Evolutionary conservation across 2,888 invertebrate genomes (phyloP), one percentile per base, ranked within the genome.

Genomic region (Tenthredo distinguenda): DNA sequence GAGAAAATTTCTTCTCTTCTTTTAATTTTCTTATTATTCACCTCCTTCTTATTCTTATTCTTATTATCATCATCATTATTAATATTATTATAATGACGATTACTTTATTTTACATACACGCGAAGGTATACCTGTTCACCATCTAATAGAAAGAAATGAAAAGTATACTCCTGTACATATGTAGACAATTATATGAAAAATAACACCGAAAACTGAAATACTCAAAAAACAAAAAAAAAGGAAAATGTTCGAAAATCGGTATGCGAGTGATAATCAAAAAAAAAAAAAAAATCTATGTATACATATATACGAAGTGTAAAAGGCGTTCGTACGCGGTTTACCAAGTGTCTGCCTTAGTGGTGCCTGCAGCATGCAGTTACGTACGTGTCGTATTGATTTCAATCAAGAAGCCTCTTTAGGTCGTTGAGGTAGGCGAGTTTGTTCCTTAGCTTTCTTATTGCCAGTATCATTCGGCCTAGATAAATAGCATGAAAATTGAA

Each of bases 341-440:
- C 55, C n/a, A n/a, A 55, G 55, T 7, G 55, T 7, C 55, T 55
- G 55, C 2, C 1, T n/a, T 6, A 7, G 31, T 2, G 12, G 26
- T 31, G 31, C 31, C 31, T 34, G 68, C 40, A 34, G 40, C 72
- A 43, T 74, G 40, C 40, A 37, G 40, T 40, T 88, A 90, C 89
- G 88, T 91, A 71, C 62, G 90, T 91, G 88, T 86, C 89, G 91
- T 92, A 92, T 92, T 91, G 91, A 92, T 92, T 92, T 90, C 90
- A 91, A 91, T 76, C 89, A 90, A 90, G 92, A 93, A 93, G 91
- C 92, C 92, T 92, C 91, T 91, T 76, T 47, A 47, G 21, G 76
- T 26, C 43, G 71, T 40, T 31, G 47, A 47, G 47, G 76, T 76
- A 47, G 26, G 71, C 37, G 15, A 71, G 37, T n/a, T 71, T 71